Conservation (phyloP, 2,797 vertebrate genomes). For the Lutjanus campechanus region DNA sequence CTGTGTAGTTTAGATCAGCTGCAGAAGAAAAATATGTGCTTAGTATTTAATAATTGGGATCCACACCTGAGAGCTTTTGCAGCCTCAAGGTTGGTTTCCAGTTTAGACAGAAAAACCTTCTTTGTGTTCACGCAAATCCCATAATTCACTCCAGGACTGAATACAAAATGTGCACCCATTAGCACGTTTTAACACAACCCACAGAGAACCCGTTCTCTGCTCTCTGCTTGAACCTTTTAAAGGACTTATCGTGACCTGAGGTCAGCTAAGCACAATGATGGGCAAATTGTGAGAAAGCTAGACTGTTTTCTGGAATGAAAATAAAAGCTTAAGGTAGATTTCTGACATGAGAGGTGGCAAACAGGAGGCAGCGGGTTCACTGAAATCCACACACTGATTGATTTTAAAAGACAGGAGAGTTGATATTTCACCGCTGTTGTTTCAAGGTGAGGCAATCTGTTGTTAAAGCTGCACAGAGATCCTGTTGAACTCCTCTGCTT, state of each 20-base stretch:
- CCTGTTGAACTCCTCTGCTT: background rate
- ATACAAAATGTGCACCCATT: slow-evolving; percentile 34
- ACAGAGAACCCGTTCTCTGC: slow-evolving; percentile 1
- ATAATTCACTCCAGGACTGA: slow-evolving; percentile 18
- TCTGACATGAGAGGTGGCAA: background rate
- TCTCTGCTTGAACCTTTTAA: slow-evolving; percentile 28
- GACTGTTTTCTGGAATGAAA: background rate
- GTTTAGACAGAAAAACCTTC: slow-evolving; percentile 41
- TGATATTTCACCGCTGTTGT: slow-evolving; percentile 21
- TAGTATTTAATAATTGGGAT: slow-evolving; percentile 4
- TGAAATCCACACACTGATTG: slow-evolving; percentile 30
- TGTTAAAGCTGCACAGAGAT: background rate
- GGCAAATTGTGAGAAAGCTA: background rate
- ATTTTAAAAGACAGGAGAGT: slow-evolving; percentile 20
- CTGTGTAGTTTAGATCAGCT: background rate
- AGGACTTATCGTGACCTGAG: slow-evolving; percentile 12
- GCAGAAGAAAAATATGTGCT: background rate
- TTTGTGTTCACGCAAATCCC: slow-evolving; percentile 32
- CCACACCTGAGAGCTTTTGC: slow-evolving; percentile 16
- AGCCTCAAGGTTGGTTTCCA: slow-evolving; percentile 37
- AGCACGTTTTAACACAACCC: slow-evolving; percentile 29
- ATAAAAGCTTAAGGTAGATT: background rate
- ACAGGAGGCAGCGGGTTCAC: background rate
- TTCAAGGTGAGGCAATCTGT: background rate
- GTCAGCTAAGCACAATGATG: background rate